Evolutionary conservation across 2,113 vertebrate species (phyloP), one percentile per base, ranked within the genome.

Genomic region (Hippocampus comes): DNA sequence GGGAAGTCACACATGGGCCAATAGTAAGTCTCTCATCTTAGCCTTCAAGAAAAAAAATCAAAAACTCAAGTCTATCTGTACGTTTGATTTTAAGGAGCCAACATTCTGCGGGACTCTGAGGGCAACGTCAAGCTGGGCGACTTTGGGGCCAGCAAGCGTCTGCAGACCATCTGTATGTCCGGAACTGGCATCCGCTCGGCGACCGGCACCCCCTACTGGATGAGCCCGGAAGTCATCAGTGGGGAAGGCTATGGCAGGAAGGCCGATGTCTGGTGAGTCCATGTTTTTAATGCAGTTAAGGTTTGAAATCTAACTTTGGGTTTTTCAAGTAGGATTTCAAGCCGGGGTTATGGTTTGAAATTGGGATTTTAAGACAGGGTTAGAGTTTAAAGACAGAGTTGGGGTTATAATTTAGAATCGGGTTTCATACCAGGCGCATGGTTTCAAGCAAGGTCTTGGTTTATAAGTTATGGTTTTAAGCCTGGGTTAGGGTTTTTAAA

Each of bases 81-180:
- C 23, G 15, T 61, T 66, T 25, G 12, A 18, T 43, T 23, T 87
- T 81, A 73, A 99, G 97, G 97, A 67, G 97, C 97, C 87, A 99
- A 99, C 90, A 99, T 99, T 84, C 91, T 99, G 20, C 92, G 97
- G 30, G 96, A 99, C 80, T 98, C 97, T 20, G 95, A 95, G 65
- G 97, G 97, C 25, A 99, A 99, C 6, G 96, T 99, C 84, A 99
- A 99, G 84, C 91, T 99, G 0, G 97, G 97, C n/a, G 97, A 99
- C 91, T 99, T 99, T 0, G 97, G 97, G 59, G 97, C 97, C 74
- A 99, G 97, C 85, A 94, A 96, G 63, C 92, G 97, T 14, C 94
- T 99, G 71, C 97, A 99, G 91, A 99, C 97, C 4, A 99, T 99
- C 90, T 98, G 97, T 71, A 93, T 99, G 15, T 99, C 97, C 1